Conservation (phyloP, 2,113 vertebrate genomes). For the Euleptes europaea region DNA sequence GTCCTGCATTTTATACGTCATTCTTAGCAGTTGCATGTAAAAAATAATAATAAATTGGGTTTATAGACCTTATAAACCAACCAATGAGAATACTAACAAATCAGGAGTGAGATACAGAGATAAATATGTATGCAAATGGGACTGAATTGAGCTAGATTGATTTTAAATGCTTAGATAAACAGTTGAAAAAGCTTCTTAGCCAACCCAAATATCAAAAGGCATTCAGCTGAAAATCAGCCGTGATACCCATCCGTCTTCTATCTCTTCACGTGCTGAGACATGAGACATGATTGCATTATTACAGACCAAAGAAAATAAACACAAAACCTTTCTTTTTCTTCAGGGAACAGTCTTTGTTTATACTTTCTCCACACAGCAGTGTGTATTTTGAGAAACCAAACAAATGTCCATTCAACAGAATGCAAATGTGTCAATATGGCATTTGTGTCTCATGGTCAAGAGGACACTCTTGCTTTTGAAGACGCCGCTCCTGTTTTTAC, state of each 20-base stretch:
- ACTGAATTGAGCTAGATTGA: neutral
- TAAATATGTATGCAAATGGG: neutral
- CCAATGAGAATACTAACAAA: neutral
- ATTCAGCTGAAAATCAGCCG: neutral
- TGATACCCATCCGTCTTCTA: slow-evolving; percentile 24
- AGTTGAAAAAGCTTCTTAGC: slow-evolving; percentile 4
- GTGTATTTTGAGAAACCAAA: slow-evolving; percentile 50
- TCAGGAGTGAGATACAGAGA: neutral
- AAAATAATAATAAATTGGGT: neutral
- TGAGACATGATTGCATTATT: slow-evolving; percentile 22
- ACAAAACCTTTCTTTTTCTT: slow-evolving; percentile 7
- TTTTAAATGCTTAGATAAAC: slow-evolving; percentile 16
- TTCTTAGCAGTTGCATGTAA: neutral
- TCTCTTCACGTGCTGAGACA: slow-evolving; percentile 6
- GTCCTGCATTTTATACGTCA: neutral
- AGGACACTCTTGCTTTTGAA: slow-evolving; percentile 22
- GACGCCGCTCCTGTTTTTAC: slow-evolving; percentile 25
- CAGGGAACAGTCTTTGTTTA: slow-evolving; percentile 21
- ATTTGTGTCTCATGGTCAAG: accelerated
- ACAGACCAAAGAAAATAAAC: slow-evolving; percentile 22
- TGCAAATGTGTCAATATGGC: slow-evolving; percentile 41
- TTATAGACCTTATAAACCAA: neutral
- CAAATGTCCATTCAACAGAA: slow-evolving; percentile 31
- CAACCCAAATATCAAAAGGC: slow-evolving; percentile 28
- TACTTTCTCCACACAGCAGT: slow-evolving; percentile 36